A percentile compares a stretch with the other conserved stretches of the same genome.
phyloP scores from a whole-genome alignment of 2,888 invertebrate genomes.

The Drosophila incognita region DNA sequence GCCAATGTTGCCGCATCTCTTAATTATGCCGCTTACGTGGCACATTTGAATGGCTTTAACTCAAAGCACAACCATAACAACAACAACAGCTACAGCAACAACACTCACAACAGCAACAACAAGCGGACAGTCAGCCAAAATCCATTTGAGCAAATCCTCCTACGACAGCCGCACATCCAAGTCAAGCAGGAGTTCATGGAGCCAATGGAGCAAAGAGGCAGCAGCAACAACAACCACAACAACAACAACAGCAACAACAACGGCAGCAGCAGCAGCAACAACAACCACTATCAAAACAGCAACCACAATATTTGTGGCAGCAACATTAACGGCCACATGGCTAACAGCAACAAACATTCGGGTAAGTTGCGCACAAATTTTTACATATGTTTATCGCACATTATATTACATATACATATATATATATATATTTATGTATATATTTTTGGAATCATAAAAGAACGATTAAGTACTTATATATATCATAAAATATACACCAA shows the following conservation, averaged over 20 bases:
- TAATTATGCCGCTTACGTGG: constrained; percentile 71
- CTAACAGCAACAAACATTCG: constrained; percentile 23
- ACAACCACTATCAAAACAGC: constrained; percentile 26
- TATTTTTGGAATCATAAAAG: background rate
- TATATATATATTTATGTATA: background rate
- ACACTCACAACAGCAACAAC: constrained; percentile 23
- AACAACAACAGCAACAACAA: constrained; percentile 12
- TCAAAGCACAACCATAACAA: constrained; percentile 30
- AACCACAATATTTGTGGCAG: constrained; percentile 7
- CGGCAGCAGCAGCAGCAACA: background rate
- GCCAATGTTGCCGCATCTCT: constrained; percentile 41
- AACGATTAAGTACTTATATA: background rate
- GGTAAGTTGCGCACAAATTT: background rate
- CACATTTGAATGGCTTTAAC: constrained; percentile 74
- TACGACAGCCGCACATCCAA: constrained; percentile 72
- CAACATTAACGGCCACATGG: constrained; percentile 6
- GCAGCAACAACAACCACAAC: constrained; percentile 1
- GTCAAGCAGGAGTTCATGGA: constrained; percentile 80
- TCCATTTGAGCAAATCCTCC: constrained; percentile 48
- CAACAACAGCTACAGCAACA: constrained; percentile 29
- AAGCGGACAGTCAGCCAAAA: constrained; percentile 24
- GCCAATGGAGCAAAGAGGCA: constrained; percentile 42
- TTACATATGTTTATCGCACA: background rate
- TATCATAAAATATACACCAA: background rate
- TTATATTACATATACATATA: too few relatives aligned